phyloP scores from a whole-genome alignment of 2,113 vertebrate genomes.

The Trichechus manatus region DNA sequence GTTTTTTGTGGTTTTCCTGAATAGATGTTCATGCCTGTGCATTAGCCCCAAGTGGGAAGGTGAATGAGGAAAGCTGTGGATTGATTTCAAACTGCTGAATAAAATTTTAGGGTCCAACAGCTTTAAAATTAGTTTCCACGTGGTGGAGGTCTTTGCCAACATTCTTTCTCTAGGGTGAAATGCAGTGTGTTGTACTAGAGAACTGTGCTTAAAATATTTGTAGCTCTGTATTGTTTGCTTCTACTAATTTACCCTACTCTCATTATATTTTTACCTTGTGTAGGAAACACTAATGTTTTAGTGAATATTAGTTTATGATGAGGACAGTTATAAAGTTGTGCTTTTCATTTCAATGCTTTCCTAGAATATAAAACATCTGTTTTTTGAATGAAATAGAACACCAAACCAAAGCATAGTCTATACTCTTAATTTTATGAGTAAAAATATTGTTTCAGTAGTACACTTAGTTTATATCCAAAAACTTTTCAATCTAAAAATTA shows the following conservation, averaged over 20 bases:
- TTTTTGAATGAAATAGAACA: constrained; percentile 75
- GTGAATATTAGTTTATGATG: constrained; percentile 75
- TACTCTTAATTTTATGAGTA: constrained; percentile 65
- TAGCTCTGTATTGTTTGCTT: constrained; percentile 60
- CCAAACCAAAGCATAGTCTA: constrained; percentile 78
- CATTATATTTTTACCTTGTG: background rate
- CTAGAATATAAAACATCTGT: constrained; percentile 82
- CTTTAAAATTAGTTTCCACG: constrained; percentile 84
- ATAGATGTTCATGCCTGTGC: constrained; percentile 69
- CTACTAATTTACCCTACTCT: background rate
- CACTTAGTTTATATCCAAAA: constrained; percentile 52
- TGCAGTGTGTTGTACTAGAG: constrained; percentile 84
- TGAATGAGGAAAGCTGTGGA: constrained; percentile 71
- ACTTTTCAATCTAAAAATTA: constrained; percentile 15
- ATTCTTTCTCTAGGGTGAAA: constrained; percentile 85
- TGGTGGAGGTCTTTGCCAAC: constrained; percentile 82
- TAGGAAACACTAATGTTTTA: constrained; percentile 61
- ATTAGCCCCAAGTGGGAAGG: constrained; percentile 74
- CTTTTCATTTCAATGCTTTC: constrained; percentile 80
- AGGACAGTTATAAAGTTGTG: constrained; percentile 70
- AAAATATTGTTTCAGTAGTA: constrained; percentile 17
- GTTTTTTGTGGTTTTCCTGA: constrained; percentile 79
- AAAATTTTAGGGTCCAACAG: constrained; percentile 77
- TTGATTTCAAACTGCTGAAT: constrained; percentile 78
- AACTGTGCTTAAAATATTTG: constrained; percentile 72